Conservation (phyloP, 30 jellyfish, hydroid and myxozoan species). For the Morbakka virulenta region DNA sequence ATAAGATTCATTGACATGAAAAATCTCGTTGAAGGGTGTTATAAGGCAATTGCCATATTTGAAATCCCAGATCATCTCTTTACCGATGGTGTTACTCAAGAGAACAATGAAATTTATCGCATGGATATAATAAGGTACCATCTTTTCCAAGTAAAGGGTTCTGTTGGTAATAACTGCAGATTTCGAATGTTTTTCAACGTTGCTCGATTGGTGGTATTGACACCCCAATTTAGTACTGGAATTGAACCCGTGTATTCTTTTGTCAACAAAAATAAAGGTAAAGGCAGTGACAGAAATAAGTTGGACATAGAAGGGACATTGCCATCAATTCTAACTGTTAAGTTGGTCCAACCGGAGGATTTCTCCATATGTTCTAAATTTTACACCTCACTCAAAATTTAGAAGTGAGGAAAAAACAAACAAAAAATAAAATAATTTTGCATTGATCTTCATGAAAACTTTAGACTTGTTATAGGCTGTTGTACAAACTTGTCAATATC, state of each 20-base stretch:
- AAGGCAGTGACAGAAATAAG: constrained; percentile 8
- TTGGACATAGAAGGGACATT: constrained; percentile 29
- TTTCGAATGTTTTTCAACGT: constrained; percentile 17
- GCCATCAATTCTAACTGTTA: constrained; percentile 23
- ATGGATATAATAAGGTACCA: constrained; percentile 4
- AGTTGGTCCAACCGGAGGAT: constrained; percentile 18
- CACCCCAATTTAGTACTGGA: constrained; percentile 48
- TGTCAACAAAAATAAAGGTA: constrained; percentile 25
- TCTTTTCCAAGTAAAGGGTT: neutral
- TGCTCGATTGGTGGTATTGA: constrained; percentile 6
- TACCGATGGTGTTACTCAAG: too few species aligned
- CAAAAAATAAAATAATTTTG: too few species aligned
- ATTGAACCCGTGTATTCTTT: constrained; percentile 21
- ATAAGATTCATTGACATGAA: too few species aligned
- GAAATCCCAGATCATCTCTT: too few species aligned
- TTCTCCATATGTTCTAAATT: constrained; percentile 4
- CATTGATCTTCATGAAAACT: too few species aligned
- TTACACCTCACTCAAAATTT: neutral
- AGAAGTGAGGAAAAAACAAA: neutral
- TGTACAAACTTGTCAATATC: too few species aligned
- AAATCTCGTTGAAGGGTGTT: too few species aligned
- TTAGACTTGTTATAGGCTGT: too few species aligned
- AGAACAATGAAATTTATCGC: neutral
- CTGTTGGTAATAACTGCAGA: constrained; percentile 24
- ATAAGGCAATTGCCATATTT: too few species aligned